These are phyloP conservation scores for Meloidogyne hapla DNA, from an alignment of 1,140 invertebrate genomes.

Conservation along the genomic window DNA sequence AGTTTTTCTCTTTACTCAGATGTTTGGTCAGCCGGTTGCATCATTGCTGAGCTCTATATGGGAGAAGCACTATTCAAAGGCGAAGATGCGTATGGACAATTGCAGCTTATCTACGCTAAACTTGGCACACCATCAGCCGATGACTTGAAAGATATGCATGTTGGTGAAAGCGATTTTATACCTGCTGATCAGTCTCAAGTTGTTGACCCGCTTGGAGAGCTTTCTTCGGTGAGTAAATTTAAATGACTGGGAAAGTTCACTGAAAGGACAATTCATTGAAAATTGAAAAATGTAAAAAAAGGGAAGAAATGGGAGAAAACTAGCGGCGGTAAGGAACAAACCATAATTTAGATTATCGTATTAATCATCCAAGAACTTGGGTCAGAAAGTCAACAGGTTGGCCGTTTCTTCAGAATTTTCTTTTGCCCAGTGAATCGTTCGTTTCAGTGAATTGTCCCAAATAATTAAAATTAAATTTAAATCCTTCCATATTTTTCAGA, in stretches of 20 bases:
- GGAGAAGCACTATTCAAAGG: constrained; percentile 75
- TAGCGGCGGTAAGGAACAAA: no score
- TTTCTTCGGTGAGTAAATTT: background rate
- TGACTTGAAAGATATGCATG: background rate
- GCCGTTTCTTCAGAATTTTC: no score
- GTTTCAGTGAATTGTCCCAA: no score
- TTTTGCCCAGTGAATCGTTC: no score
- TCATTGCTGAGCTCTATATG: constrained; percentile 76
- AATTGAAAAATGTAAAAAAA: no score
- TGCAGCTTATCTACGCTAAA: constrained; percentile 78
- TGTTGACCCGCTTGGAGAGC: background rate
- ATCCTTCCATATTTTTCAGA: background rate
- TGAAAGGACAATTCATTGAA: no score
- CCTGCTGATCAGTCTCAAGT: background rate
- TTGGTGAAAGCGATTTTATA: background rate
- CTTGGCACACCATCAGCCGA: constrained; percentile 42
- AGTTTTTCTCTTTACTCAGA: constrained; percentile 74
- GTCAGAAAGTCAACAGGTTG: no score
- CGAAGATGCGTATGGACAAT: constrained; percentile 80
- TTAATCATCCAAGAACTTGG: no score
- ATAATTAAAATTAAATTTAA: no score
- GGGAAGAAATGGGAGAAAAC: no score
- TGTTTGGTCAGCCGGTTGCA: constrained; percentile 92
- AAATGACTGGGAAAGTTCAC: no score
- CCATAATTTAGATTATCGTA: no score